Evolutionary conservation across 2,888 invertebrate species (phyloP).

Genomic region (Oscheius onirici): DNA sequence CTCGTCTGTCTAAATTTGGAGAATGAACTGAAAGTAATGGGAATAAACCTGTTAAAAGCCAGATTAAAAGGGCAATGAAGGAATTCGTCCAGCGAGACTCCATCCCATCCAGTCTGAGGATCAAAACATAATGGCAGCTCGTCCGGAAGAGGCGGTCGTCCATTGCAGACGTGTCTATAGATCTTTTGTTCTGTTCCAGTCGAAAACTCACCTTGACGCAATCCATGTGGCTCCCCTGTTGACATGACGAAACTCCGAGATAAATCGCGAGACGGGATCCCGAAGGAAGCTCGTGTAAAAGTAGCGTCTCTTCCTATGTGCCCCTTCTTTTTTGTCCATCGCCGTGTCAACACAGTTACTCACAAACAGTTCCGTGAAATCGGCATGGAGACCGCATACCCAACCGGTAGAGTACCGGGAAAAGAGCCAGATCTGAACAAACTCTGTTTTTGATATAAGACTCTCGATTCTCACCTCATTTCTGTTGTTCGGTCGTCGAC

Average conservation of each 20-base stretch:
- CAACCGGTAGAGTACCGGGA: conserved; percentile 95
- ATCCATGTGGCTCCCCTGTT: conserved; percentile 77
- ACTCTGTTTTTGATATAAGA: background rate
- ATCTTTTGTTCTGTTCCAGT: background rate
- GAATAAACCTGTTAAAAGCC: conserved; percentile 82
- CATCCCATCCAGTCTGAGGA: conserved; percentile 75
- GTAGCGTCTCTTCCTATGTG: conserved; percentile 77
- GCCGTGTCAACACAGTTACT: conserved; percentile 90
- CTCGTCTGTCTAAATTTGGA: conserved; percentile 84
- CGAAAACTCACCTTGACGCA: conserved; percentile 39
- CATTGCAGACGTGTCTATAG: conserved; percentile 72
- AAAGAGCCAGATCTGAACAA: conserved; percentile 86
- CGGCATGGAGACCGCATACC: conserved; percentile 88
- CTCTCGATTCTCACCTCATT: conserved; percentile 76
- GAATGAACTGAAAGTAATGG: background rate
- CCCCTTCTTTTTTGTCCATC: conserved; percentile 85
- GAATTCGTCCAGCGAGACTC: conserved; percentile 89
- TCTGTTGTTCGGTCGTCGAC: conserved; percentile 66
- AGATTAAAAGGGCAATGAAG: conserved; percentile 90
- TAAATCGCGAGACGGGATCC: conserved; percentile 90
- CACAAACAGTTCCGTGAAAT: conserved; percentile 88
- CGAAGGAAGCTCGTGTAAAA: conserved; percentile 94
- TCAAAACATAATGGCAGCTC: conserved; percentile 81
- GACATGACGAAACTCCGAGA: conserved; percentile 96
- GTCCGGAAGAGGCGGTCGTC: conserved; percentile 78